phyloP scores from a whole-genome alignment of 2,888 invertebrate genomes.

The Chloroclystis v-ata region DNA sequence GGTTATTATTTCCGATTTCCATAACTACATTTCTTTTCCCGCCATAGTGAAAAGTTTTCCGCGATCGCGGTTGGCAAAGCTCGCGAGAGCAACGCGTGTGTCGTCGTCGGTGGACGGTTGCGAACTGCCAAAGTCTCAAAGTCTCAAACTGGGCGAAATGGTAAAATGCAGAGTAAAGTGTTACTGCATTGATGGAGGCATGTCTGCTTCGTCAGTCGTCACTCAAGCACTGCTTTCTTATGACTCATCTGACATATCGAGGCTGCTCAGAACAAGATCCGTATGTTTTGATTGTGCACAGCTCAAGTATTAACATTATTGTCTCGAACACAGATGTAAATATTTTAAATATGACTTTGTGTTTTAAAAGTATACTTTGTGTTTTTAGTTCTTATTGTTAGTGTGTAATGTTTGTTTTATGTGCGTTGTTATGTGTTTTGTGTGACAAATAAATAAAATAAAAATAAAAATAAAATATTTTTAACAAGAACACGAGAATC shows the following conservation, averaged over 20 bases:
- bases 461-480: not conserved
- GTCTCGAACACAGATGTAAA: too few species aligned
- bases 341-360: too few species aligned
- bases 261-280: constrained; percentile 21
- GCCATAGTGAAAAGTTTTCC: constrained; percentile 65
- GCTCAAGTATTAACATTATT: too few species aligned
- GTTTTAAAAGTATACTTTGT: too few species aligned
- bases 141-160: constrained; percentile 24
- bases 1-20: constrained; percentile 8
- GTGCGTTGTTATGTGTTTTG: too few species aligned
- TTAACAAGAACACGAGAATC: not conserved
- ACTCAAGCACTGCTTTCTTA: constrained; percentile 26
- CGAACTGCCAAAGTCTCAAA: constrained; percentile 41
- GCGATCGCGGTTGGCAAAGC: constrained; percentile 37
- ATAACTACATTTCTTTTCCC: constrained; percentile 43
- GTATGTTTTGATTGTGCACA: not conserved
- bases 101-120: constrained; percentile 40
- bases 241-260: constrained; percentile 25
- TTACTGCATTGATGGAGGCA: constrained; percentile 32
- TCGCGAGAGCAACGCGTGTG: constrained; percentile 35
- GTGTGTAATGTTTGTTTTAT: too few species aligned
- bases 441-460: not conserved
- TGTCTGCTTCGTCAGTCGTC: constrained; percentile 21
- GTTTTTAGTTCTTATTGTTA: too few species aligned
- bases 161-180: constrained; percentile 12